Percentiles rank a stretch among this genome's conserved stretches.
phyloP scores from a whole-genome alignment of 2,797 vertebrate genomes.

The Synaphobranchus kaupii region DNA sequence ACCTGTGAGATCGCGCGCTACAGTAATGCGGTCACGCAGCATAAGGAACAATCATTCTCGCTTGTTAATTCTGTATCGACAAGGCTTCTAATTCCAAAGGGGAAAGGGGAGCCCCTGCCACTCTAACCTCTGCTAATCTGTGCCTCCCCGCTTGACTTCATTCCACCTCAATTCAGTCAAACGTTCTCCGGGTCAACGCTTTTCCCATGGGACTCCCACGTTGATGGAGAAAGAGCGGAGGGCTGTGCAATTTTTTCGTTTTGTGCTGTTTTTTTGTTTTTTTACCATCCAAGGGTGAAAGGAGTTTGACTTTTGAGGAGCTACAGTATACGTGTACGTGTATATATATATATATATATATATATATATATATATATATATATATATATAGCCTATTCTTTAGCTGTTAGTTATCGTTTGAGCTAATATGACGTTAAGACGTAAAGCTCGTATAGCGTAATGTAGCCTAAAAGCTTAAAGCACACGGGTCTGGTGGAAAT shows the following conservation, averaged over 20 bases:
- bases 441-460: not conserved
- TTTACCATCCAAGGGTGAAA: not conserved
- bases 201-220: not conserved
- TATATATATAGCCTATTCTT: no score
- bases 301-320: not conserved
- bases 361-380: no score
- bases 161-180: not conserved
- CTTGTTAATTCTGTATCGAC: slow-evolving; percentile 12
- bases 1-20: not conserved
- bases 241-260: not conserved
- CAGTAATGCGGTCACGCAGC: not conserved
- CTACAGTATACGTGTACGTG: not conserved
- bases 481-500: not conserved
- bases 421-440: not conserved
- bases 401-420: not conserved
- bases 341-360: not conserved
- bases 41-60: not conserved
- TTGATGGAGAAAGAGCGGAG: not conserved
- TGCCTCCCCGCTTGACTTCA: not conserved
- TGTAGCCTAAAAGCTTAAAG: not conserved
- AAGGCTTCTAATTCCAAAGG: not conserved
- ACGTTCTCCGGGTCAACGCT: not conserved
- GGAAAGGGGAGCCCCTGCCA: not conserved
- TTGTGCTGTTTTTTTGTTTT: not conserved
- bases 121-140: not conserved